Evolutionary conservation across 2,113 vertebrate species (phyloP).

Genomic region (Pluvianellus socialis): DNA sequence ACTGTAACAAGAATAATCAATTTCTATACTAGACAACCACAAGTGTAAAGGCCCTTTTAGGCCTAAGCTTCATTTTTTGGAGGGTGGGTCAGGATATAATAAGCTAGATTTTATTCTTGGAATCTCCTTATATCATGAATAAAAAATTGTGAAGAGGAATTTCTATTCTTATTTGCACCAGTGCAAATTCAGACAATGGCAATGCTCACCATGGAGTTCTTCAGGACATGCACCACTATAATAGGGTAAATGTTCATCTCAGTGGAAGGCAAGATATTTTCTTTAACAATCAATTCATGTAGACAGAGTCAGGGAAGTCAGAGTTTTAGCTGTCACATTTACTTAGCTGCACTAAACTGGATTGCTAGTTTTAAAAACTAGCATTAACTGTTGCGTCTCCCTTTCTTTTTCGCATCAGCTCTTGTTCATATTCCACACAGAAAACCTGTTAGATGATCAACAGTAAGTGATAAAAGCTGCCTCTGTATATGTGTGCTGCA

Average conservation of each 20-base stretch:
- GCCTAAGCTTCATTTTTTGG: not conserved
- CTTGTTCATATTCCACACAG: not conserved
- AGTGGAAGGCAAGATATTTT: not conserved
- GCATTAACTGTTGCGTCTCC: not conserved
- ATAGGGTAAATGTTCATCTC: not conserved
- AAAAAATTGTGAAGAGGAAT: not conserved
- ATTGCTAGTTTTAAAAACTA: not conserved
- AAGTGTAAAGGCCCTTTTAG: not conserved
- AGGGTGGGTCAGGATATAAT: not conserved
- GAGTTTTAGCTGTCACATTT: slow-evolving; percentile 11
- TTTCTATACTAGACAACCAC: not conserved
- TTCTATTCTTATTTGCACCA: not conserved
- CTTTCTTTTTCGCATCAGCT: not conserved
- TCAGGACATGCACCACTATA: not conserved
- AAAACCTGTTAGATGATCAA: not conserved
- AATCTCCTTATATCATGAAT: not conserved
- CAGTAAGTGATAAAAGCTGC: not conserved
- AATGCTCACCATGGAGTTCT: not conserved
- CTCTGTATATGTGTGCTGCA: not conserved
- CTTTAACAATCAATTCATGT: not conserved
- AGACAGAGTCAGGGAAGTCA: not conserved
- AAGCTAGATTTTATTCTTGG: not conserved
- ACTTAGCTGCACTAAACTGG: not conserved
- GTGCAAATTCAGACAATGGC: not conserved
- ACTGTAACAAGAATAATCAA: not conserved